Evolutionary conservation across 2,113 vertebrate species (phyloP), one percentile per base, ranked within the genome.

Genomic region (Pterophyllum scalare): DNA sequence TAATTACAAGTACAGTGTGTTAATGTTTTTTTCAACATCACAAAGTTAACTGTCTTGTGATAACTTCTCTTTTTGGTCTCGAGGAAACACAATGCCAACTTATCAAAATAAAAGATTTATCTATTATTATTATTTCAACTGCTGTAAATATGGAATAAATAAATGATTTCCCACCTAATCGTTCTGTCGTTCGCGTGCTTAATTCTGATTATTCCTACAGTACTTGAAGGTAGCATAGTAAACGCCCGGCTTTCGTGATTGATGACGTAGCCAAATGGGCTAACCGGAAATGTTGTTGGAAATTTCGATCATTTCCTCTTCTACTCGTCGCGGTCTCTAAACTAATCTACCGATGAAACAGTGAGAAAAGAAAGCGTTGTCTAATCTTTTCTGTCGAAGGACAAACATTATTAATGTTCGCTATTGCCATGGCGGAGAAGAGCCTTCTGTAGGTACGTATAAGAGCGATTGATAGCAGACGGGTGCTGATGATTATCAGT

Each of bases 281-380:
- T 7, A 22, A 81, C 72, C 87, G 93, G 93, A 94, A 90, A 70
- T 28, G 1, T 5, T 1, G 11, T n/a, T 20, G 43, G 35, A 3
- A 12, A 28, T 19, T 33, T 46, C 31, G 6, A 17, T 84, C 57
- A 43, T n/a, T 83, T 87, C 79, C 59, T 77, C n/a, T 26, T 26
- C 6, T n/a, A 17, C 24, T 2, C 46, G 12, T 59, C 40, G 56
- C 43, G 38, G 31, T 20, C n/a, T n/a, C 54, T 52, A 46, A 84
- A 89, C 24, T 10, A 13, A 4, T 61, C 33, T 58, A 14, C 2
- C 26, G 35, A 6, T 38, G 14, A 17, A 6, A 6, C 11, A 43
- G 17, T 1, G 2, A 24, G 6, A 9, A 15, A 12, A 17, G 4
- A 8, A 13, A 40, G 11, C 4, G 1, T 35, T 35, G 22, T 3